Evolutionary conservation across 2,888 invertebrate species (phyloP), one percentile per base, ranked within the genome.

Genomic region (Biston betularia): DNA sequence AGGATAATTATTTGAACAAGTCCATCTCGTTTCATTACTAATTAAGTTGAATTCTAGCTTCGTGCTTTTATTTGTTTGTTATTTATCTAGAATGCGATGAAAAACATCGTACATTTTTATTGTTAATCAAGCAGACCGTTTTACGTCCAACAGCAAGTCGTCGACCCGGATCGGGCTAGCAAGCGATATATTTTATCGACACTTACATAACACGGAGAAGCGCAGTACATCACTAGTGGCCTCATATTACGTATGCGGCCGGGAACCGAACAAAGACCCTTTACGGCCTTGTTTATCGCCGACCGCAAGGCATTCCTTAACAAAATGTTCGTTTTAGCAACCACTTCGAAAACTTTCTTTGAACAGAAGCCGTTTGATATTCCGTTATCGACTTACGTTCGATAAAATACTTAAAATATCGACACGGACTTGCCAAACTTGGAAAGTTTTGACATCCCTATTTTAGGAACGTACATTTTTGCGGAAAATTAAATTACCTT

Each of bases 251-350:
- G 81, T 80, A 83, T 80, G 81, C 82, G 75, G 71, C 63, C 73
- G 69, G 76, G 72, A 79, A 71, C 78, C 78, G 77, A 82, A 85
- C 85, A 85, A 86, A 86, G 78, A 79, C 75, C 80, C 79, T 85
- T 87, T 84, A 83, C 79, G 77, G 74, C 68, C 80, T 82, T 84
- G 86, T 87, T 87, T 87, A 88, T 85, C 77, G 83, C 71, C 76
- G 76, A 77, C 83, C 81, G 79, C 82, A 81, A 83, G 79, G 76
- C 77, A 81, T 82, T 81, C 75, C 76, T 24, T 73, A 77, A 75
- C 78, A 78, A 81, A 81, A 80, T 76, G 79, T 75, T 71, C 78
- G 78, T 68, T 75, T 71, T 67, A 76, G 67, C 70, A 63, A 68
- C 65, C 70, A 64, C 74, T 76, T 71, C 63, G 63, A 72, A 75